Conservation (phyloP, 2,888 invertebrate genomes). For the Orchestes rusci region DNA sequence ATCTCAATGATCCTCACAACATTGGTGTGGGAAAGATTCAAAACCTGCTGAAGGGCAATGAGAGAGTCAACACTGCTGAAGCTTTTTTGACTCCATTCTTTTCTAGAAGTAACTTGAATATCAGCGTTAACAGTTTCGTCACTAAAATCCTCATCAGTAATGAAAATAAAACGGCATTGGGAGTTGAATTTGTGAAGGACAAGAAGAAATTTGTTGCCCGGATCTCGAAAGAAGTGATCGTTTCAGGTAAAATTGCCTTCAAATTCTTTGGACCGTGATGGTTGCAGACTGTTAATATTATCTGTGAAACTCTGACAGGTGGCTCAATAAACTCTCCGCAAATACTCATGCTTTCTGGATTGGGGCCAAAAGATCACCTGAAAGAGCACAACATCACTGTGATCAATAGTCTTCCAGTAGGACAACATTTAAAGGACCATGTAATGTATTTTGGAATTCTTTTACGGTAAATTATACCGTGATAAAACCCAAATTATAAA, state of each 20-base stretch:
- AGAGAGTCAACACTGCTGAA: constrained; percentile 7
- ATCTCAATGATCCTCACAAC: constrained; percentile 7
- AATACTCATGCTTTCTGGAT: constrained; percentile 57
- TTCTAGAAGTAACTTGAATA: constrained; percentile 6
- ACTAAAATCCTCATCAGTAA: constrained; percentile 8
- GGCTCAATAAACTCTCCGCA: constrained; percentile 58
- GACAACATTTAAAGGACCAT: constrained; percentile 68
- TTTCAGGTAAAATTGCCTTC: too few relatives aligned
- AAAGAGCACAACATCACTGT: constrained; percentile 48
- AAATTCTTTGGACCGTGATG: too few relatives aligned
- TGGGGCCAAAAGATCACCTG: constrained; percentile 55
- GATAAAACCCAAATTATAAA: too few relatives aligned
- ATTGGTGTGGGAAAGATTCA: constrained; percentile 5
- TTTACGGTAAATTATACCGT: too few relatives aligned
- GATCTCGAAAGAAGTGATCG: constrained; percentile 11
- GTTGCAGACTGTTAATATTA: too few relatives aligned
- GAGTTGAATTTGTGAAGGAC: constrained; percentile 14
- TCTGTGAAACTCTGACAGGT: too few relatives aligned
- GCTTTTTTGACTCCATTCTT: constrained; percentile 5
- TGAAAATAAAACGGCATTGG: constrained; percentile 1
- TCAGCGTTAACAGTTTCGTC: constrained; percentile 13
- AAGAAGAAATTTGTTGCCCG: constrained; percentile 5
- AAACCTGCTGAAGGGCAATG: constrained; percentile 7
- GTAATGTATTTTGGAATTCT: constrained; percentile 56
- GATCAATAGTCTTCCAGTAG: constrained; percentile 59